Base-by-base conservation (phyloP, 2,113 vertebrate species). In the Thalassarche chlororhynchos region DNA sequence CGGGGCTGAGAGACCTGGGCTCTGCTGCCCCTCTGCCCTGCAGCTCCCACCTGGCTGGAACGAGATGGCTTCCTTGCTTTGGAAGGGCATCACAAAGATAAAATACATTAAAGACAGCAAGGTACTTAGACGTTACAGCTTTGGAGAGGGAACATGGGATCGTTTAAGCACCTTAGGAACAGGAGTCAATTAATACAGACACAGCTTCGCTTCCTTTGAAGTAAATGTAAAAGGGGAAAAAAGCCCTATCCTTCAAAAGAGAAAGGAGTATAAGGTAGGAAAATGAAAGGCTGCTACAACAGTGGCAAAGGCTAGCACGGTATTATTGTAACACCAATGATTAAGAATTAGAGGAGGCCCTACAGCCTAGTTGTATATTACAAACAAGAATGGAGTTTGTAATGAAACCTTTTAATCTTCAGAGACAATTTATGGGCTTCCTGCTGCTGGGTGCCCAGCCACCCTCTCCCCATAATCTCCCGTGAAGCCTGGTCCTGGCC, bases 41-140 rank as follows among this genome's bases (percentile, higher is more conserved):
- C n/a, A 21, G 9, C 49, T 77, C 84, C 19, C 46, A 47, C 28
- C 54, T 5, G 1, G 18, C 4, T 32, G 34, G 58, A 91, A 57
- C 0, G 15, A 10, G n/a, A 62, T 6, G 2, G 46, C 14, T 64
- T 42, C n/a, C 31, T 83, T 0, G 0, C 12, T 80, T 78, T n/a
- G n/a, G 19, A 42, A 55, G 15, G 38, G 5, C 2, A 2, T 62
- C 26, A 13, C 13, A 47, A 77, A 79, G 13, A 46, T 6, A 25
- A 46, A 94, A 8, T 18, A 9, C 12, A 9, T 52, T 46, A 31
- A 49, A 87, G 44, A n/a, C 9, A 75, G 9, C 12, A 46, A 61
- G n/a, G 24, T 64, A 38, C 70, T 81, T 14, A 38, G 42, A 42
- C 17, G 7, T 32, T 62, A 19, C 42, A 74, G 24, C 25, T 65